Conservation (phyloP, 2,888 invertebrate species). For the Polydrusus pterygomalis region DNA sequence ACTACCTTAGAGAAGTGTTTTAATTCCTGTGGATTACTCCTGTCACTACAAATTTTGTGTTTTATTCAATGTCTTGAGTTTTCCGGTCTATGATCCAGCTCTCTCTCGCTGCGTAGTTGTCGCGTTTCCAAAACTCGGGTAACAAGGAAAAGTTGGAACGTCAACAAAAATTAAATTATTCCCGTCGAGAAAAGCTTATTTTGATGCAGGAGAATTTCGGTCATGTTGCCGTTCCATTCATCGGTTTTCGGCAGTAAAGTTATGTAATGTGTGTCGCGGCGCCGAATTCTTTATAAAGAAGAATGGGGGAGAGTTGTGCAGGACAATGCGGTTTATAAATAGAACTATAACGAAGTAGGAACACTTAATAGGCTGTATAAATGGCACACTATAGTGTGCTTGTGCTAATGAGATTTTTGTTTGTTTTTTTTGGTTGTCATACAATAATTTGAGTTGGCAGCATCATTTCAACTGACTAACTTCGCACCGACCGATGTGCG, state of each 20-base stretch:
- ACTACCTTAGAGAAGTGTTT: too few species aligned
- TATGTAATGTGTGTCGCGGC: slow-evolving; percentile 9
- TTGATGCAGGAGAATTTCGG: slow-evolving; percentile 10
- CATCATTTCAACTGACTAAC: too few species aligned
- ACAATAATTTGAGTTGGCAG: too few species aligned
- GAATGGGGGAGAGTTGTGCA: not conserved
- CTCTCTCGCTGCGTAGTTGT: slow-evolving; percentile 9
- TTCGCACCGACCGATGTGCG: too few species aligned
- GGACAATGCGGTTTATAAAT: not conserved
- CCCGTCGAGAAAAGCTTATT: not conserved
- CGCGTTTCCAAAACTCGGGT: slow-evolving; percentile 13
- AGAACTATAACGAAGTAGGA: too few species aligned
- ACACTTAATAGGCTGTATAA: too few species aligned
- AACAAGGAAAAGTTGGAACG: slow-evolving; percentile 9
- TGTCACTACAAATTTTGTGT: too few species aligned
- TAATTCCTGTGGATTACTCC: too few species aligned
- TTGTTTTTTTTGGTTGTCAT: too few species aligned
- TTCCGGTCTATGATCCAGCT: not conserved
- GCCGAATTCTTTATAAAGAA: not conserved
- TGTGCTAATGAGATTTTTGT: too few species aligned
- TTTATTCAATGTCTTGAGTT: too few species aligned
- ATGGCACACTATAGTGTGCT: too few species aligned
- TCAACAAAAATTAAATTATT: slow-evolving; percentile 18
- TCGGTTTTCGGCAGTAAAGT: not conserved
- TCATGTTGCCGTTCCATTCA: slow-evolving; percentile 7